These are phyloP conservation scores for Phymanthus crucifer DNA, from an alignment of 92 coral and sea anemone genomes.

Conservation along the genomic window DNA sequence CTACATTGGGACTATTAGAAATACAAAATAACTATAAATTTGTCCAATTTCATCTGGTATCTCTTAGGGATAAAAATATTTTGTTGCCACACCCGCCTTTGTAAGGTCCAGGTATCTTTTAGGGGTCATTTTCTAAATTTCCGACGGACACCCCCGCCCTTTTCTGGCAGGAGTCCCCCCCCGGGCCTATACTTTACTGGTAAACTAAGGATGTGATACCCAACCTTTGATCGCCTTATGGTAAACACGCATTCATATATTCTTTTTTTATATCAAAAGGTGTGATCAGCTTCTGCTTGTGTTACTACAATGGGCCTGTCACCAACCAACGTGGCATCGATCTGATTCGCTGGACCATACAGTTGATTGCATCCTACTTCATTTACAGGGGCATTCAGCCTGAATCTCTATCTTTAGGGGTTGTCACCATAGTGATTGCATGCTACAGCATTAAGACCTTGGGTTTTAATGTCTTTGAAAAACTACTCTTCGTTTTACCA, in stretches of 20 bases:
- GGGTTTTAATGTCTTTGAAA: constrained; percentile 13
- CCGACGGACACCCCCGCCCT: no score
- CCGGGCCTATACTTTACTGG: no score
- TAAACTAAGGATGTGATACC: no score
- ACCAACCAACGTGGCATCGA: constrained; percentile 87
- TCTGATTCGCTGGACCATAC: constrained; percentile 88
- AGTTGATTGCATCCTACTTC: constrained; percentile 58
- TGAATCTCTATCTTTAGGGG: constrained; percentile 70
- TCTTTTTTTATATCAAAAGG: constrained; percentile 39
- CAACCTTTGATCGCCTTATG: no score
- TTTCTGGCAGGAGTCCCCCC: no score
- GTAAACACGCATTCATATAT: background rate
- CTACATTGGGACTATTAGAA: no score
- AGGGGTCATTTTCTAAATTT: no score
- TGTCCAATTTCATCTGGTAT: no score
- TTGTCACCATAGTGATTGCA: constrained; percentile 54
- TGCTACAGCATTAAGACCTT: constrained; percentile 53
- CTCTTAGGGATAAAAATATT: no score
- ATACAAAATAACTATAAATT: no score
- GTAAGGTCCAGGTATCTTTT: no score
- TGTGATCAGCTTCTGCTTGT: constrained; percentile 76
- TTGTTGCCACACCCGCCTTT: no score
- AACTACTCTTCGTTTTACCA: constrained; percentile 40
- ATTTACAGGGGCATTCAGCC: constrained; percentile 87
- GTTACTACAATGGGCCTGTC: constrained; percentile 96